Evolutionary conservation across 2,888 invertebrate species (phyloP).

Genomic region (Odontomyia ornata): DNA sequence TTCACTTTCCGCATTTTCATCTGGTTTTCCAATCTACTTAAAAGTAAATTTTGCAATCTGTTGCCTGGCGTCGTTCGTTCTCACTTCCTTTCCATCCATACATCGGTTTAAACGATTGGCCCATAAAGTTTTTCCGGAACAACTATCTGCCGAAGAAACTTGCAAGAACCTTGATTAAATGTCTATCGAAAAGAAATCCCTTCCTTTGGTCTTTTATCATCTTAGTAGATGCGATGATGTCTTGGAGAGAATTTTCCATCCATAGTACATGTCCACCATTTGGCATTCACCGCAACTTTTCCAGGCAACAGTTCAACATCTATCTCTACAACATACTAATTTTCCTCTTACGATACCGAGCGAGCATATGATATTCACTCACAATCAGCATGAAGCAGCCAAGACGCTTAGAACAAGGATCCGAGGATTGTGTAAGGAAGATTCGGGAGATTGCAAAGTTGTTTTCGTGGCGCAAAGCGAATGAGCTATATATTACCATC

Average conservation of each 20-base stretch:
- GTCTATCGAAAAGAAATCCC: conserved; percentile 32
- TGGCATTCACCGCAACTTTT: too few species aligned
- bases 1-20: background rate
- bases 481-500: background rate
- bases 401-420: background rate
- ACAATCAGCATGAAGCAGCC: background rate
- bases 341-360: conserved; percentile 2
- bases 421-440: background rate
- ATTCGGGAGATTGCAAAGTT: background rate
- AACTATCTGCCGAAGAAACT: background rate
- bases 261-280: too few species aligned
- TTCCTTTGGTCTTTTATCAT: background rate
- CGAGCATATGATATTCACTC: background rate
- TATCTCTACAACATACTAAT: too few species aligned
- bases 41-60: background rate
- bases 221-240: background rate
- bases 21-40: background rate
- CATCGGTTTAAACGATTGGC: background rate
- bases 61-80: background rate
- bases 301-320: too few species aligned
- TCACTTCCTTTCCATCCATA: background rate
- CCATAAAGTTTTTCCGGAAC: background rate
- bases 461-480: conserved; percentile 20
- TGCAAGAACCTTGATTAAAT: conserved; percentile 32
- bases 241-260: background rate